These are phyloP conservation scores for Thinocorus orbignyianus DNA, from an alignment of 2,113 vertebrate species.

Conservation along the genomic window DNA sequence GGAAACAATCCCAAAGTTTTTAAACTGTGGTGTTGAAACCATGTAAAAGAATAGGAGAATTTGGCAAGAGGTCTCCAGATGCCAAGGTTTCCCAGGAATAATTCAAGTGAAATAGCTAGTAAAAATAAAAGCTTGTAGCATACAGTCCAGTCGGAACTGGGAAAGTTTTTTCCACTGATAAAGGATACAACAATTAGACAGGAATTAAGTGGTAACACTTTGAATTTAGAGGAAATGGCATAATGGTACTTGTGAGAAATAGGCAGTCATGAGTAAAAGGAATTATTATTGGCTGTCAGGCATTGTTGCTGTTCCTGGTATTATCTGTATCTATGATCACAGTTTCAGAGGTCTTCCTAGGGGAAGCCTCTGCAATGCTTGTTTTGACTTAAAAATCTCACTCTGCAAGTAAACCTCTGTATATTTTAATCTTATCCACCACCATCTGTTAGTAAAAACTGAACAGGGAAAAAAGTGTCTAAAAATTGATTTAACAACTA, in stretches of 20 bases:
- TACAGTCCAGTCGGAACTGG: neutral
- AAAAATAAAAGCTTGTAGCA: neutral
- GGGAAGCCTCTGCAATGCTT: neutral
- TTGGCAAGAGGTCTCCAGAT: neutral
- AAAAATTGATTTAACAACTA: neutral
- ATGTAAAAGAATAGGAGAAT: neutral
- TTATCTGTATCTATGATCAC: neutral
- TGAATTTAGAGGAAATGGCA: neutral
- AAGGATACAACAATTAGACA: neutral
- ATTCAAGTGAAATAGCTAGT: neutral
- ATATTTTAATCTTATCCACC: neutral
- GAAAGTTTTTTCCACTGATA: neutral
- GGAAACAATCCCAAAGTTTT: neutral
- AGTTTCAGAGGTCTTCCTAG: neutral
- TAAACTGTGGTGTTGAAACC: neutral
- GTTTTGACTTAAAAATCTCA: neutral
- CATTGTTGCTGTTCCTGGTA: neutral
- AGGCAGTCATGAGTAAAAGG: neutral
- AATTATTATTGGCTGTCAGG: neutral
- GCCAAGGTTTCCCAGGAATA: neutral
- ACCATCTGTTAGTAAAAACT: neutral
- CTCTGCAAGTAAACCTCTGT: neutral
- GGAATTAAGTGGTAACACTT: neutral
- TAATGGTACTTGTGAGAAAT: neutral
- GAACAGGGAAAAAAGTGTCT: neutral